Evolutionary conservation across 2,113 vertebrate genomes (phyloP), one percentile per base, ranked within the genome.

Genomic region (Cebidichthys violaceus): DNA sequence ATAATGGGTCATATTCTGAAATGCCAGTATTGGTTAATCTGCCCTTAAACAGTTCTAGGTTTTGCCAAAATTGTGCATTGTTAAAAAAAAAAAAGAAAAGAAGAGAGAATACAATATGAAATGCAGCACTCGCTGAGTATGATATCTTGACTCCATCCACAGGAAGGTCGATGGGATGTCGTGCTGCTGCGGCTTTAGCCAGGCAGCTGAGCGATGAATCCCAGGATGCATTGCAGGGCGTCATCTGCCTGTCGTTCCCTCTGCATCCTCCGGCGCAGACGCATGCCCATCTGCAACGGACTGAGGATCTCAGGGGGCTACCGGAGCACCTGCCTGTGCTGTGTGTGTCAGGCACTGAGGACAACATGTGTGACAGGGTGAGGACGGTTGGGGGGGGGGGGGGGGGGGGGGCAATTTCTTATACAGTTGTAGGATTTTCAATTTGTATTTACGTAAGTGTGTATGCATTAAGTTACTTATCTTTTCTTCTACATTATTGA

Each of bases 81-180:
- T 18, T 27, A n/a, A 52, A 75, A 55, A 61, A 18, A 5, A n/a
- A 3, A 54, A 24, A 15, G 29, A 4, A 59, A n/a, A n/a, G n/a
- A n/a, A n/a, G n/a, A 43, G 3, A 52, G 14, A 22, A 18, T 31
- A 8, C 29, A 24, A 24, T n/a, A 45, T 57, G 3, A 47, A 50
- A 41, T 17, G 24, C 4, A 33, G 13, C 24, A 9, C 5, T 85
- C 8, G 22, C 18, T 57, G 47, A 31, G 6, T 37, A 33, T 18
- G 9, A 29, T 33, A 0, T 50, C 22, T 73, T 64, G 14, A 39
- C 27, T 69, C 14, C 8, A 4, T 85, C 39, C 24, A 52, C 94
- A 99, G 97, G 97, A 73, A 96, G 97, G 82, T 99, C 98, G 4
- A 97, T 99, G 97, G 97, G 98, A 47, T 95, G 97, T 59, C 96